Evolutionary conservation across 2,113 vertebrate species (phyloP), one percentile per base, ranked within the genome.

Genomic region (Ellobius talpinus): DNA sequence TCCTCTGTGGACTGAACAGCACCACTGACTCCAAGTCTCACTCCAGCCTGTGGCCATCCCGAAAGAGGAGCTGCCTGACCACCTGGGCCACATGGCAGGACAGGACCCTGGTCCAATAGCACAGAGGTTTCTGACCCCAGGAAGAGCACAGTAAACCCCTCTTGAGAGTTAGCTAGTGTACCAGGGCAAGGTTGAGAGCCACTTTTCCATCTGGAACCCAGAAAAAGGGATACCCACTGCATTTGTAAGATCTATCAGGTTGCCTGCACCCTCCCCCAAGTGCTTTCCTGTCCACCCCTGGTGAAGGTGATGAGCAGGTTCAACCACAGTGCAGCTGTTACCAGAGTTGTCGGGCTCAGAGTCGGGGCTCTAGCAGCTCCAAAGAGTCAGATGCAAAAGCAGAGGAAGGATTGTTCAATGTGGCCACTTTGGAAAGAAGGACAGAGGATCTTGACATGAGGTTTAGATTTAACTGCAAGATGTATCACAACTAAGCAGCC

Each of bases 61-160:
- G 13, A 36, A 66, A 3, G 21, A 55, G 66, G 47, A 26, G 3
- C 45, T 26, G 2, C 31, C 42, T 45, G 9, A 50, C 16, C 26
- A 8, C 77, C 47, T 55, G 77, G 55, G 47, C 36, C 24, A 13
- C 24, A 24, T 29, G 45, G 24, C 33, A 66, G 65, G 47, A 31
- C 1, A 3, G 26, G 26, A 31, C 19, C 26, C 14, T 29, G 6
- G 12, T 0, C 0, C 33, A 3, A 23, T 45, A 23, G 36, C 12
- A 7, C 3, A 21, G 33, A 68, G 47, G 36, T 19, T 24, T 39
- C 61, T 1, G 36, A 45, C 6, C 36, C 58, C 58, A 58, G 58
- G 19, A 58, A 58, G 58, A 7, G 55, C 55, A 58, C 55, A 58
- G 19, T 21, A 58, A 58, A 58, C 19, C 19, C 6, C 3, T 81